Evolutionary conservation across 1,140 invertebrate species (phyloP).

Genomic region (Leguminivora glycinivorella): DNA sequence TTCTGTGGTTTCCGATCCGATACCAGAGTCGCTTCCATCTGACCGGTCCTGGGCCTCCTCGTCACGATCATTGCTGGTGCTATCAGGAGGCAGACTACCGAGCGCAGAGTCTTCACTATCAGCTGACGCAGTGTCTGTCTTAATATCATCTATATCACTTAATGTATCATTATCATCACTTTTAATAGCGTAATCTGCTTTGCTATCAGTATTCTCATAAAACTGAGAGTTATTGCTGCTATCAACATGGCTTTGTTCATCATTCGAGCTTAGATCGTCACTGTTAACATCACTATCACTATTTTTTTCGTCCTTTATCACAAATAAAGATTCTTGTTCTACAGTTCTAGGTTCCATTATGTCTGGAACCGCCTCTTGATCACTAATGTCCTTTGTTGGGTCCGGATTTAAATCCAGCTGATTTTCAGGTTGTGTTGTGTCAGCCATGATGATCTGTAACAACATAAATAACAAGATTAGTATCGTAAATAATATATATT

Average conservation of each 20-base stretch:
- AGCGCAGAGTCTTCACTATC: constrained; percentile 78
- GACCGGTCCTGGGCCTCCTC: constrained; percentile 80
- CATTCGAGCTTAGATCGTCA: constrained; percentile 66
- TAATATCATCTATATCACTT: constrained; percentile 78
- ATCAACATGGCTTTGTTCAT: constrained; percentile 65
- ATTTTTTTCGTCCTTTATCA: constrained; percentile 61
- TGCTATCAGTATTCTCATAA: constrained; percentile 75
- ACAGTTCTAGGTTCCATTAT: constrained; percentile 36
- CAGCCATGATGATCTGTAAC: constrained; percentile 46
- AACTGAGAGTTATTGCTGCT: constrained; percentile 69
- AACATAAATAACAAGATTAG: constrained; percentile 30
- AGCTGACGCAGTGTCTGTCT: constrained; percentile 76
- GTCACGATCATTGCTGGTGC: constrained; percentile 61
- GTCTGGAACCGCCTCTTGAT: constrained; percentile 36
- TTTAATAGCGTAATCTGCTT: constrained; percentile 73
- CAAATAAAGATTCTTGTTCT: constrained; percentile 49
- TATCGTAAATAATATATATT: constrained; percentile 21
- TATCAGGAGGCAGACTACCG: constrained; percentile 71
- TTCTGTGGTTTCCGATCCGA: constrained; percentile 83
- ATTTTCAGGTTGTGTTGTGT: constrained; percentile 27
- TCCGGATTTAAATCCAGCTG: constrained; percentile 20
- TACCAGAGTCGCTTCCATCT: constrained; percentile 89
- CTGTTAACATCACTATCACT: constrained; percentile 69
- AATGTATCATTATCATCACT: constrained; percentile 75
- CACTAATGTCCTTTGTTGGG: constrained; percentile 34